A percentile compares a stretch with the other conserved stretches of the same genome.
phyloP scores from a whole-genome alignment of 2,888 invertebrate species.

The Rhorus exstirpatorius region DNA sequence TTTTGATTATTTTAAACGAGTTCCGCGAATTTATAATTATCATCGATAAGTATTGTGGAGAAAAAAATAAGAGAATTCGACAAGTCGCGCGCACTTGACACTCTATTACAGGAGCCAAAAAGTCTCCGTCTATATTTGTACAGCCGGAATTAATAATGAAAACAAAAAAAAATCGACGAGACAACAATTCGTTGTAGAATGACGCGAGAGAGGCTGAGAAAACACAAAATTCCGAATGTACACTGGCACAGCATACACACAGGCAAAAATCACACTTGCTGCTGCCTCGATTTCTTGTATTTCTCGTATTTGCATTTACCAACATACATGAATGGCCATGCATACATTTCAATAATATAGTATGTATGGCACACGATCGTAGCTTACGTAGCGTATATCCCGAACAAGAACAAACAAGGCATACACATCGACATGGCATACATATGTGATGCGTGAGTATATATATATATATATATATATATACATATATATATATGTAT shows the following conservation, averaged over 20 bases:
- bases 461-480: too few relatives aligned
- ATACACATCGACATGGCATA: too few relatives aligned
- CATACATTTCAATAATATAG: too few relatives aligned
- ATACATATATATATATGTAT: neutral
- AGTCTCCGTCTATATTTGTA: conserved; percentile 39
- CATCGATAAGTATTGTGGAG: too few relatives aligned
- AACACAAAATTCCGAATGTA: conserved; percentile 42
- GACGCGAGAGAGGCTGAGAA: conserved; percentile 24
- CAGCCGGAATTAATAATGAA: conserved; percentile 9
- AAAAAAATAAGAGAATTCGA: too few relatives aligned
- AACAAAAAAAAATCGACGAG: neutral
- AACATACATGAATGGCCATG: too few relatives aligned
- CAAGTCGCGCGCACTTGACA: conserved; percentile 43
- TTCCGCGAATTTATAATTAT: conserved; percentile 7
- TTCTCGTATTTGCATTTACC: conserved; percentile 34
- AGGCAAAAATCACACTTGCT: conserved; percentile 11
- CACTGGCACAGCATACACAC: conserved; percentile 5
- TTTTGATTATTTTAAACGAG: neutral
- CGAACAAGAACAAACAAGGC: too few relatives aligned
- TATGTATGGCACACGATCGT: too few relatives aligned
- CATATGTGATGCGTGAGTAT: too few relatives aligned
- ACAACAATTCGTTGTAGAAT: conserved; percentile 13
- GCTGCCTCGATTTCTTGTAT: too few relatives aligned
- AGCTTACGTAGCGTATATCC: too few relatives aligned
- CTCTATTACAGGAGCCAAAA: neutral